These are phyloP conservation scores for Heliconius hortense DNA, from an alignment of 2,888 invertebrate genomes.

Conservation along the genomic window DNA sequence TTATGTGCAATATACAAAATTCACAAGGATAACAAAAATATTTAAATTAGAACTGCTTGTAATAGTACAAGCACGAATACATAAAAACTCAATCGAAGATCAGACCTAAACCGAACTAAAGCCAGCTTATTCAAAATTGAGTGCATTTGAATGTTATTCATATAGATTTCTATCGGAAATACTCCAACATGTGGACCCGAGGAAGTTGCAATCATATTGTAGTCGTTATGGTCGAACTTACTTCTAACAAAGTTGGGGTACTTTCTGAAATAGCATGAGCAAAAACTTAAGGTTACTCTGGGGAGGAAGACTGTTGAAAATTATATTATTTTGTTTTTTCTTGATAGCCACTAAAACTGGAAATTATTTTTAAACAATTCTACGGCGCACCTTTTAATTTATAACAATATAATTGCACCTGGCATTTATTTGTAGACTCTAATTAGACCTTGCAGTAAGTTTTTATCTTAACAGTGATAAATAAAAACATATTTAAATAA, in stretches of 20 bases:
- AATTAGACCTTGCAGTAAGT: no score
- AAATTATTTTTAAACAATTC: background rate
- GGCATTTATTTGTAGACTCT: no score
- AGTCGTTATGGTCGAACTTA: slow-evolving; percentile 13
- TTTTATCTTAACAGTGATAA: no score
- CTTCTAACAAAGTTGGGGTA: slow-evolving; percentile 1
- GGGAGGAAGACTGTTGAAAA: background rate
- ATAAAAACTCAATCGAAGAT: background rate
- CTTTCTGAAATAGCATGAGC: slow-evolving; percentile 6
- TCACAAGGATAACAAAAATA: background rate
- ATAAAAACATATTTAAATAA: no score
- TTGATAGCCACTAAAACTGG: background rate
- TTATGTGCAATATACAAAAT: background rate
- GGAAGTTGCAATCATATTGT: slow-evolving; percentile 15
- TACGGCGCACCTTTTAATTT: background rate
- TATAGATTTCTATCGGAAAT: slow-evolving; percentile 9
- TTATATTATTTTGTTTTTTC: background rate
- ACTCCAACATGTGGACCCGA: background rate
- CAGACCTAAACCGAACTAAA: background rate
- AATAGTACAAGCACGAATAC: background rate
- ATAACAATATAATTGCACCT: no score
- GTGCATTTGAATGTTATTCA: slow-evolving; percentile 19
- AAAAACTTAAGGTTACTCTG: slow-evolving; percentile 1
- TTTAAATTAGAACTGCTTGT: background rate
- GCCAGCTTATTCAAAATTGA: slow-evolving; percentile 9